Base-by-base conservation (phyloP, 2,113 vertebrate species). In the Engystomops pustulosus region DNA sequence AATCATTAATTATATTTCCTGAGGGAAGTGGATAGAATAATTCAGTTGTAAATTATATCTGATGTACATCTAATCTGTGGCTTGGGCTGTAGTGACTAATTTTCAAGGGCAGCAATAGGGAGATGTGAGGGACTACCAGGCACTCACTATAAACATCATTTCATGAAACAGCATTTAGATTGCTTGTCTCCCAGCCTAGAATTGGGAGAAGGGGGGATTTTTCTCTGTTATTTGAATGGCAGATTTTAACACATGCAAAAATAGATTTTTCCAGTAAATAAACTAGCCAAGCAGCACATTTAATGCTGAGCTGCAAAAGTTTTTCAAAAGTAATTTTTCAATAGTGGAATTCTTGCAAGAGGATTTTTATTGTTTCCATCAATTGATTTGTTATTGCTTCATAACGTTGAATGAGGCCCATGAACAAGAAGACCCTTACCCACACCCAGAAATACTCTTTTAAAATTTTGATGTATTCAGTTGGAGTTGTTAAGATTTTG, bases 1-100 rank as follows among this genome's bases (percentile, higher is more conserved):
- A 90, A 90, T 88, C 91, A 89, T 89, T 88, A 89, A 89, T 88
- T 89, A 83, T 86, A 84, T 87, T 90, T 92, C 85, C 88, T 83
- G 86, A 75, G 81, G 77, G 89, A 90, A 89, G 75, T 75, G 44
- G 88, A 81, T 89, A 32, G 49, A 62, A 75, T 85, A 90, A 90
- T 88, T 87, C 86, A 88, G 86, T 88, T 91, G 92, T 69, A 34
- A 79, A 70, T 87, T 88, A 85, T 84, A 36, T 85, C 89, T 87
- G 87, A 91, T 86, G 36, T 4, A 86, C 10, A 84, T 69, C 62
- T 77, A 32, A 68, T 86, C 53, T 86, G 89, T 81, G 11, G 44
- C 53, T 81, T 83, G 27, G 30, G 0, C 0, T 87, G 20, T 51
- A 84, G 77, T 75, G 15, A 38, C 23, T 34, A 67, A 6, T 75